Evolutionary conservation across 2,888 invertebrate genomes (phyloP), one percentile per base, ranked within the genome.

Genomic region (Hylaea fasciaria): DNA sequence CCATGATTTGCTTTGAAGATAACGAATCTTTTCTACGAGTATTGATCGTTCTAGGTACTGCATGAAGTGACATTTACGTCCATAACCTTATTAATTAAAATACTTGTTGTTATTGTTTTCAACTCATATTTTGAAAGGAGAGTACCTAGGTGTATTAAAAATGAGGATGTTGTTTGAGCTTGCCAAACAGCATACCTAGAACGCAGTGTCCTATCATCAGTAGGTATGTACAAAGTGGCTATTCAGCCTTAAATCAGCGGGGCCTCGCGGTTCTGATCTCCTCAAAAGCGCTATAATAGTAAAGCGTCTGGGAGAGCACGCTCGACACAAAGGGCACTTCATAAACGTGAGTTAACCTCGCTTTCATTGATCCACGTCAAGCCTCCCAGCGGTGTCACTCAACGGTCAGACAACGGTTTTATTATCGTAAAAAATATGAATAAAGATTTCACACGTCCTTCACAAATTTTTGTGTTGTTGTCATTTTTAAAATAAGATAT

Each of bases 371-470:
- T 77, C 67, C 74, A 72, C 75, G 83, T 82, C 87, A 83, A 81
- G 74, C 76, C 76, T 75, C 72, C 79, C 73, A 72, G 77, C 64
- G 73, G 72, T 83, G 89, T 89, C 91, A 90, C 82, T 89, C 89
- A 89, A 86, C 84, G 88, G 87, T 89, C 90, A 89, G 72, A 81
- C 80, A 79, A 87, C 81, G 81, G 85, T 85, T 83, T 81, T 80
- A 76, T 69, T 70, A 44, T 48, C 8, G 68, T 67, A 74, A 76
- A 81, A 76, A 80, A 80, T 74, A 72, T 73, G 70, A 78, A 81
- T 81, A 76, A 74, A 57, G 71, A 77, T 70, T 74, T 76, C 73
- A 72, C 68, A 69, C 62, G 68, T 66, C 78, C 78, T 83, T 81
- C 45, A 48, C 81, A 67, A 68, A 64, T 70, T 81, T 82, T 84